Evolutionary conservation across 2,888 invertebrate species (phyloP), one percentile per base, ranked within the genome.

Genomic region (Apoda limacodes): DNA sequence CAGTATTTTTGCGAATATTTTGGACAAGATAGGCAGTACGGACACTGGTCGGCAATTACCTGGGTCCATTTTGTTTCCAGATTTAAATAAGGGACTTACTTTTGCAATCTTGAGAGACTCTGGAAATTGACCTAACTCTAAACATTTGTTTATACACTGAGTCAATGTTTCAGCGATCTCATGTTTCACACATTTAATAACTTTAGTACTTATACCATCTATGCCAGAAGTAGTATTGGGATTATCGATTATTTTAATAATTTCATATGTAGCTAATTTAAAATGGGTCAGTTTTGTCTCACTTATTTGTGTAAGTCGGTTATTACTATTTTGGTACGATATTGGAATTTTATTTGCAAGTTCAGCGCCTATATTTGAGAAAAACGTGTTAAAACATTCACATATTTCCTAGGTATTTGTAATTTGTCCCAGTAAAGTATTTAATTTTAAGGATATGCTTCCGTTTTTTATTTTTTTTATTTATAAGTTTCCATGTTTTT

Each of bases 1-100:
- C 3, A 32, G 9, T 13, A 32, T 12, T 17, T 10, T 9, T 25
- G 13, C 13, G n/a, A 13, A 14, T 13, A 32, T 20, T 13, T 32
- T 32, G 1, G 32, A 32, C 4, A 28, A 3, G 2, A 25, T 11
- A 6, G 30, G 30, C 3, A 31, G 14, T 7, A 43, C 43, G 3
- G 39, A 36, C 3, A 37, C 17, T 0, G 44, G 45, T 3, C 41
- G 29, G 17, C 43, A 43, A n/a, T 43, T 43, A 2, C 32, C 13
- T 1, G 39, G 37, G 12, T 43, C 39, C 3, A 27, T 25, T 29
- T 34, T 44, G 1, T 11, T 10, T 3, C 43, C 42, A 1, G 38
- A 30, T 27, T 47, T 47, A 23, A 32, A 39, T 2, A 46, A 34
- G 1, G 43, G 44, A 5, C 30, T 35, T 1, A 46, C 40, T 34